Evolutionary conservation across 2,888 invertebrate species (phyloP), one percentile per base, ranked within the genome.

Genomic region (Seira ritae): DNA sequence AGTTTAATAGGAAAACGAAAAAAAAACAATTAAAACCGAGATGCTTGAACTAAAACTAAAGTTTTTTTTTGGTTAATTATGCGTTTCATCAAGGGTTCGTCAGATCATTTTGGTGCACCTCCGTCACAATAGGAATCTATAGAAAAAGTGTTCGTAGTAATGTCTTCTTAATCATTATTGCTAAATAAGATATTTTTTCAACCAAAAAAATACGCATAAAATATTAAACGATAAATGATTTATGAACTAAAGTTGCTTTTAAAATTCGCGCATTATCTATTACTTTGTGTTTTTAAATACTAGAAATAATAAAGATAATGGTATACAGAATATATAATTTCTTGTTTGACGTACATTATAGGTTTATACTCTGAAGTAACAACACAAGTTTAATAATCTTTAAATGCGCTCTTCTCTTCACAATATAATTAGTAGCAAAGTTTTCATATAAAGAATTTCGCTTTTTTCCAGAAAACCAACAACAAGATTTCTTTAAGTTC

Each of bases 241-340:
- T 31, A 12, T 55, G 1, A 55, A 55, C n/a, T 55, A 55, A 8
- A 55, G 55, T 55, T 55, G 55, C 31, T 31, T 42, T 42, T 55
- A 55, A 55, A 55, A 55, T 55, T 55, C 6, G 55, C 55, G 55
- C 55, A 17, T 55, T 55, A n/a, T 31, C 2, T 31, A 31, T 31
- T 31, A n/a, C n/a, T n/a, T n/a, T n/a, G n/a, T 55, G 55, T 31
- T 55, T 42, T 55, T 55, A 55, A 55, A 55, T 55, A 55, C 55
- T 55, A 55, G 31, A 31, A 55, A 55, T 55, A 55, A 55, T 55
- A 55, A 55, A n/a, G 55, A 55, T 55, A 55, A 55, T 55, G 55
- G 55, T 55, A 55, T 55, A 55, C 55, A 55, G 55, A 55, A 55
- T 55, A 55, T 31, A 31, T 12, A 55, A 55, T 55, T 55, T 55